Conservation (phyloP, 2,888 invertebrate genomes). For the Fissipunctia ypsillon region DNA sequence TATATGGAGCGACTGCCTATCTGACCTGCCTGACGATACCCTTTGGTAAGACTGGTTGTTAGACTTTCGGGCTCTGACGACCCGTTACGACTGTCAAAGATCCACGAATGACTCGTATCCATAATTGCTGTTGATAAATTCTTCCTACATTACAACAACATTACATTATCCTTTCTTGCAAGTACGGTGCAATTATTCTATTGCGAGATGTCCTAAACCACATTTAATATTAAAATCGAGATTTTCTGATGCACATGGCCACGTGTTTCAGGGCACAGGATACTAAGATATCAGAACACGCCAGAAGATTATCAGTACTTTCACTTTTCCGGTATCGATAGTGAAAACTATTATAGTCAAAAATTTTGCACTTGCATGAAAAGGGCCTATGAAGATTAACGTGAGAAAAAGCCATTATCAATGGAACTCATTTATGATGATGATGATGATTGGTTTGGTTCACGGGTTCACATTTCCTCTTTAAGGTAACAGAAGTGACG, state of each 20-base stretch:
- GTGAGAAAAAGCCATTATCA: neutral
- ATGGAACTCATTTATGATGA: neutral
- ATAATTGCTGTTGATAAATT: neutral
- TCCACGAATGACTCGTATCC: too few species aligned
- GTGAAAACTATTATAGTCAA: neutral
- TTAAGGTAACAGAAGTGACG: neutral
- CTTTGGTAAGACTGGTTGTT: too few species aligned
- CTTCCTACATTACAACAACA: neutral
- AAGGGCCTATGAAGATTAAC: neutral
- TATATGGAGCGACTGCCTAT: too few species aligned
- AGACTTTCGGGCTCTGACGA: too few species aligned
- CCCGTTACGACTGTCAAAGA: too few species aligned
- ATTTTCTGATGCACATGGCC: neutral
- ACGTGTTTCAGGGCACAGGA: neutral
- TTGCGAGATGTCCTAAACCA: neutral
- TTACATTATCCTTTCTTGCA: neutral
- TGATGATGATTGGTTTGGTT: neutral
- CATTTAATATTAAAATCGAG: neutral
- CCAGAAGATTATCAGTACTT: neutral
- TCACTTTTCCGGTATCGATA: neutral
- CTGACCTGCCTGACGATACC: too few species aligned
- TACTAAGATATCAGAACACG: conserved; percentile 19
- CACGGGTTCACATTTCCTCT: neutral
- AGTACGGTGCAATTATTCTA: neutral
- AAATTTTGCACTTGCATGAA: neutral